A percentile compares a stretch with the other conserved stretches of the same genome.
Conservation (phyloP, 2,797 vertebrate genomes). For the Scomberomorus guttatus region DNA sequence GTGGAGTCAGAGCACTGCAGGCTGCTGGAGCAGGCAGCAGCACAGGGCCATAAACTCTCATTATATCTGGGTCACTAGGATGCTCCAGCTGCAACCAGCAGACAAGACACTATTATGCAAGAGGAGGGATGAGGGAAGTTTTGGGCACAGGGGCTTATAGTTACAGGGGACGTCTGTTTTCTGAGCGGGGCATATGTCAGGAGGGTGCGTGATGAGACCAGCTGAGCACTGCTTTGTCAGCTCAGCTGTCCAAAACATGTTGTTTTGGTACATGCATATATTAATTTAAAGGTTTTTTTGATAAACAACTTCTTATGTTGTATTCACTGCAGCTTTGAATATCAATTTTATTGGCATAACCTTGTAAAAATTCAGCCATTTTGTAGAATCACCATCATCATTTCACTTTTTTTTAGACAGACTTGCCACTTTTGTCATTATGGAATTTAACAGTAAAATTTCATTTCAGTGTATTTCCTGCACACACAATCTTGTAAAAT, state of each 20-base stretch:
- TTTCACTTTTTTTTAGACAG: no score
- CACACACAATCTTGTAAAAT: no score
- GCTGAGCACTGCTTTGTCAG: slow-evolving; percentile 56
- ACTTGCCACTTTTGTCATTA: no score
- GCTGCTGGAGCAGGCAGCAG: slow-evolving; percentile 59
- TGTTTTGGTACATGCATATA: slow-evolving; percentile 16
- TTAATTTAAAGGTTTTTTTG: slow-evolving; percentile 3
- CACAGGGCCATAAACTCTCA: slow-evolving; percentile 75
- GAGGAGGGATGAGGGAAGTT: slow-evolving; percentile 64
- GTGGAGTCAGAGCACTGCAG: slow-evolving; percentile 72
- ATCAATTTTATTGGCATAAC: not conserved
- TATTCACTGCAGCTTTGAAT: not conserved
- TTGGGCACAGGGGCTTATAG: slow-evolving; percentile 60
- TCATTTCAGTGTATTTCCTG: not conserved
- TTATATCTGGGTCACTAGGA: slow-evolving; percentile 87
- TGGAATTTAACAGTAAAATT: no score
- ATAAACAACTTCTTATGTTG: not conserved
- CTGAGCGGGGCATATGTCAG: slow-evolving; percentile 56
- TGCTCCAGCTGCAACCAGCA: slow-evolving; percentile 80
- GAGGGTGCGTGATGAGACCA: slow-evolving; percentile 41
- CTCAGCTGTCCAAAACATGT: slow-evolving; percentile 32
- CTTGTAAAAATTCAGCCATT: no score
- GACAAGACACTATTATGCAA: slow-evolving; percentile 82
- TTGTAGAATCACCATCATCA: no score
- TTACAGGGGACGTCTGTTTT: slow-evolving; percentile 66